Evolutionary conservation across 2,113 vertebrate species (phyloP), one percentile per base, ranked within the genome.

Genomic region (Piprites chloris): DNA sequence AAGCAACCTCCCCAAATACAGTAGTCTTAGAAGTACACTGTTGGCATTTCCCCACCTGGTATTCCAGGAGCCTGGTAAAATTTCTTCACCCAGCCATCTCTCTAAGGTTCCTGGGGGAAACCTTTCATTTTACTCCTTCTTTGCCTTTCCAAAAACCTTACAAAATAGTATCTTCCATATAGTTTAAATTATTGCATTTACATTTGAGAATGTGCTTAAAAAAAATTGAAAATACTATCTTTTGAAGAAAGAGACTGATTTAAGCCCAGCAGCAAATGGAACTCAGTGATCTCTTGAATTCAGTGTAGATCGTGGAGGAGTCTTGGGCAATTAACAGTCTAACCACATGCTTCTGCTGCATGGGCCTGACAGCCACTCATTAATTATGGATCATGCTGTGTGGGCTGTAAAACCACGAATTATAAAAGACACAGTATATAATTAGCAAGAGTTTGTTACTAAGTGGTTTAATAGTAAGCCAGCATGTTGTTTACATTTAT

Each of bases 351-450:
- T 74, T 77, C 75, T 93, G 90, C 63, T 93, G 85, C 75, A 63
- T 7, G 61, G 59, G 76, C 37, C 90, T 93, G 90, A 92, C 83
- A 96, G 87, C 76, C 83, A 72, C 58, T 94, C 90, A 86, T 96
- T 93, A 94, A 72, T 83, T 89, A 84, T 87, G 86, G 93, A 78
- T 96, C 92, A 92, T 19, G 83, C 88, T 87, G 80, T 93, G 95
- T 93, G 85, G 95, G 93, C 80, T n/a, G 52, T 41, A 94, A 93
- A 97, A 39, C 95, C 96, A 94, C 92, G 90, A 84, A 90, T 92
- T 92, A 85, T 53, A 87, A 87, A 88, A 92, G 80, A 41, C 28
- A 12, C 1, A 46, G 41, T 42, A 46, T 94, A 66, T 95, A 94
- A 96, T 96, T 93, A 96, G 86, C 86, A 93, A 89, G 80, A 46